Percentiles rank a stretch among this genome's conserved stretches.
phyloP scores from a whole-genome alignment of 2,113 vertebrate genomes.

The Mystacornis crossleyi region DNA sequence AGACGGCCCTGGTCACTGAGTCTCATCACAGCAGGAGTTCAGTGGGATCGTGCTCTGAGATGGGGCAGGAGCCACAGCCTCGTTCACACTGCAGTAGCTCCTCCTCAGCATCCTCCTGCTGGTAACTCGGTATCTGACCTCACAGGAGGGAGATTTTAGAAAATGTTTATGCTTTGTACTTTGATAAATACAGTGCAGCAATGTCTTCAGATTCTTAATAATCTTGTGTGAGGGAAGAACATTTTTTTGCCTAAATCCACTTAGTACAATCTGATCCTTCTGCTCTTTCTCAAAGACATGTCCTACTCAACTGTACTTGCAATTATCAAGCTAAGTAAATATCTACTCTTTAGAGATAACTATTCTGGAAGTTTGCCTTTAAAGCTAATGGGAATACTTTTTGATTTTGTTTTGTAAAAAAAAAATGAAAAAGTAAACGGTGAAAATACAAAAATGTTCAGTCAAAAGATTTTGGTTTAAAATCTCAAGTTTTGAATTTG shows the following conservation, averaged over 20 bases:
- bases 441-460: neutral
- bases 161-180: neutral
- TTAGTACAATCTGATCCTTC: neutral
- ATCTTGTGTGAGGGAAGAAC: neutral
- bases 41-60: rapidly evolving
- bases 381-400: neutral
- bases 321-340: neutral
- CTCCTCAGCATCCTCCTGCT: neutral
- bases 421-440: neutral
- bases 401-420: neutral
- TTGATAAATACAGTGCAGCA: neutral
- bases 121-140: neutral
- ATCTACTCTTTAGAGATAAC: neutral
- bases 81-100: rapidly evolving
- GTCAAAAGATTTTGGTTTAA: neutral
- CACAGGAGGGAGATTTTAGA: neutral
- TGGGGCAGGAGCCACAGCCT: neutral
- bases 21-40: neutral
- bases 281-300: neutral
- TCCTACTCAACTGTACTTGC: neutral
- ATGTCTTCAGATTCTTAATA: neutral
- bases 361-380: neutral
- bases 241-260: neutral
- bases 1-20: neutral
- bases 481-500: neutral